Conservation (phyloP, 2,888 invertebrate genomes). For the Anthophora plumipes region DNA sequence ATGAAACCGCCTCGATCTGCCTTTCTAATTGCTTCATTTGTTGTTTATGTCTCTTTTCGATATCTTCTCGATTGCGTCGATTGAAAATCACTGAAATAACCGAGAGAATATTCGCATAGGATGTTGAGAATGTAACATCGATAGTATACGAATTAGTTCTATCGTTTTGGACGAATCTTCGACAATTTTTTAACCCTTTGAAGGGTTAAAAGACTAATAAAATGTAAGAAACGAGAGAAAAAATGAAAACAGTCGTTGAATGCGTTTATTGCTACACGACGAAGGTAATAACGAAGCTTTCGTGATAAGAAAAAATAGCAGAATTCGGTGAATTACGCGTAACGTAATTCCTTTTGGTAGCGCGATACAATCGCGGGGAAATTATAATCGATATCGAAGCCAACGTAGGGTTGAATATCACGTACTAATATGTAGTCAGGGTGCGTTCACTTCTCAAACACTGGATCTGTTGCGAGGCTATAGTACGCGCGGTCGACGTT, state of each 20-base stretch:
- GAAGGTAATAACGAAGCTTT: too few species aligned
- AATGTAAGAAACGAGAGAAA: neutral
- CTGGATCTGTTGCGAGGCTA: conserved; percentile 27
- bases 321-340: neutral
- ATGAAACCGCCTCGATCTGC: neutral
- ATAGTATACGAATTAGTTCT: too few species aligned
- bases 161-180: too few species aligned
- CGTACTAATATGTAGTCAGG: conserved; percentile 5
- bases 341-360: conserved; percentile 35
- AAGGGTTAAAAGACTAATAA: neutral
- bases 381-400: conserved; percentile 53
- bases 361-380: conserved; percentile 19
- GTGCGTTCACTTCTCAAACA: conserved; percentile 49
- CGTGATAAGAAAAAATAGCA: too few species aligned
- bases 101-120: too few species aligned
- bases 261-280: too few species aligned
- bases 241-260: too few species aligned
- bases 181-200: neutral
- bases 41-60: neutral
- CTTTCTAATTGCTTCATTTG: conserved; percentile 24
- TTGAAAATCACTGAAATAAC: neutral
- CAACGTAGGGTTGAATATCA: neutral
- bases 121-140: too few species aligned
- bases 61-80: neutral
- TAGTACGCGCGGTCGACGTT: neutral